Conservation (phyloP, 1,140 invertebrate genomes). For the Drosophila tsacasi region DNA sequence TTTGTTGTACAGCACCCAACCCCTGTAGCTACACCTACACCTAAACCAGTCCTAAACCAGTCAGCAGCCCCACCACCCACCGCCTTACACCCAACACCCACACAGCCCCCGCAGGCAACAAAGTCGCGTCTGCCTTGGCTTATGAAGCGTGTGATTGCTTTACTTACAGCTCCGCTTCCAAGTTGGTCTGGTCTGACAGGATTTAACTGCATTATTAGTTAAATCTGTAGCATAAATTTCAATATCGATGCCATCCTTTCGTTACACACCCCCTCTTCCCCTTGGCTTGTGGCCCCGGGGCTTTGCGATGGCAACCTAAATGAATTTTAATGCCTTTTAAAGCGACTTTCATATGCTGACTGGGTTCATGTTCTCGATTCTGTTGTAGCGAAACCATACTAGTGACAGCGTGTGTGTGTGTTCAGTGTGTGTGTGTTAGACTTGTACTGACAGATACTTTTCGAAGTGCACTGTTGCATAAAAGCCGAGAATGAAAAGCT, state of each 20-base stretch:
- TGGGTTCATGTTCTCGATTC: conserved; percentile 35
- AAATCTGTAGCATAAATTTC: conserved; percentile 81
- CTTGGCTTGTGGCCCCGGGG: conserved; percentile 26
- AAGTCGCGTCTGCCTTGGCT: conserved; percentile 73
- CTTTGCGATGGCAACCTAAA: conserved; percentile 64
- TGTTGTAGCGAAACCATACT: conserved; percentile 62
- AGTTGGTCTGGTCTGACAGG: conserved; percentile 64
- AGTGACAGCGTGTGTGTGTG: conserved; percentile 41
- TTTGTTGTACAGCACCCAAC: conserved; percentile 36
- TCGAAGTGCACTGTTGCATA: conserved; percentile 79
- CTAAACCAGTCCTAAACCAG: conserved; percentile 49
- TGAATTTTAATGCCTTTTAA: conserved; percentile 80
- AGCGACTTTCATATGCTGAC: conserved; percentile 70
- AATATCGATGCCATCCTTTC: conserved; percentile 69
- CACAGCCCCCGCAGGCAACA: conserved; percentile 5
- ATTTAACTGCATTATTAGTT: conserved; percentile 83
- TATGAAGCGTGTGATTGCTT: conserved; percentile 83
- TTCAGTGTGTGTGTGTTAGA: conserved; percentile 6
- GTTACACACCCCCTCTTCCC: not conserved
- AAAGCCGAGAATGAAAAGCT: conserved; percentile 78
- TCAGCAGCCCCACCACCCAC: not conserved
- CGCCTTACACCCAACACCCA: not conserved
- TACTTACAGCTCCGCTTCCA: conserved; percentile 71
- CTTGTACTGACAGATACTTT: conserved; percentile 58
- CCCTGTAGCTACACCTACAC: conserved; percentile 8